phyloP scores from a whole-genome alignment of 2,888 invertebrate genomes.

The Drepana falcataria region DNA sequence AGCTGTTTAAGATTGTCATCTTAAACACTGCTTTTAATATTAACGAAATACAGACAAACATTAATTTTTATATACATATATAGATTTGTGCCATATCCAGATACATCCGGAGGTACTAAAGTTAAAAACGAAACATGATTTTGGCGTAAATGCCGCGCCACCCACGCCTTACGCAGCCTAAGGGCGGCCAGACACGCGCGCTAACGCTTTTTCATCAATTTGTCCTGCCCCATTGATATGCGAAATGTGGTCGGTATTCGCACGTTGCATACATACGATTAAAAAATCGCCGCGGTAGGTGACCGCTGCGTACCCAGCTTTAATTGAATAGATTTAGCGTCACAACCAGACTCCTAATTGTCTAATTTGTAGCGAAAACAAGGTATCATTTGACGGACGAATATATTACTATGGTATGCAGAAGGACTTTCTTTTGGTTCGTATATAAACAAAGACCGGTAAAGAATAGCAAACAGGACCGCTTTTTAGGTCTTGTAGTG shows the following conservation, averaged over 20 bases:
- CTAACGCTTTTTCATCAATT: constrained; percentile 66
- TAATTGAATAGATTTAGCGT: constrained; percentile 73
- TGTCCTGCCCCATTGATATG: constrained; percentile 69
- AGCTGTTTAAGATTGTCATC: too few species aligned
- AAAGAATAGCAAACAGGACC: constrained; percentile 60
- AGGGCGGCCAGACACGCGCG: constrained; percentile 43
- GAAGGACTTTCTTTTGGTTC: constrained; percentile 75
- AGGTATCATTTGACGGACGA: constrained; percentile 57
- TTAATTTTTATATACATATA: too few species aligned
- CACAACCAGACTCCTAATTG: constrained; percentile 71
- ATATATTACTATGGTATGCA: constrained; percentile 69
- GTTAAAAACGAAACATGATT: constrained; percentile 2
- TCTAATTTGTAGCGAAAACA: constrained; percentile 77
- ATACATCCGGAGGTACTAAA: too few species aligned
- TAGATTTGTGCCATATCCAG: too few species aligned
- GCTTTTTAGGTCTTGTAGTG: constrained; percentile 38
- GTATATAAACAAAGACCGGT: constrained; percentile 52
- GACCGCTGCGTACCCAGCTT: constrained; percentile 65
- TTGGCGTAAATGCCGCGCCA: constrained; percentile 34
- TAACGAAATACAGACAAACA: too few species aligned
- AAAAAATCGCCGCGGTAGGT: constrained; percentile 77
- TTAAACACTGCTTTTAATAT: too few species aligned
- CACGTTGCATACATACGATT: constrained; percentile 75
- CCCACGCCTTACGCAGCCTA: constrained; percentile 18
- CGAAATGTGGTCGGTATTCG: constrained; percentile 66